A percentile compares a stretch with the other conserved stretches of the same genome.
Evolutionary conservation across 2,113 vertebrate genomes (phyloP).

Genomic region (Pristiophorus japonicus): DNA sequence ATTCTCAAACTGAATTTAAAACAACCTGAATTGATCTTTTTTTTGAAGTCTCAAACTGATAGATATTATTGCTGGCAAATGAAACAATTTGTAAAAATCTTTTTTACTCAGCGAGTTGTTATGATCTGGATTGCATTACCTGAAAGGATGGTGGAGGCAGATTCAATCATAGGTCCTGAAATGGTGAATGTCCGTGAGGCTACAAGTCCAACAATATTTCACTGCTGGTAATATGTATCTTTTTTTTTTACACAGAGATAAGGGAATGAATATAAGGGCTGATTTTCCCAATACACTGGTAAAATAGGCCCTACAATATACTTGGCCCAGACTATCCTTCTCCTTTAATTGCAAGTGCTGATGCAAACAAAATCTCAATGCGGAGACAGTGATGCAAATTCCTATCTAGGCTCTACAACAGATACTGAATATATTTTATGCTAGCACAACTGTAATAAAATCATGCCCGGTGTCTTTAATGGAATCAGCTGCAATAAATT

Average conservation of each 20-base stretch:
- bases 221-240: not conserved
- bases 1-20: not conserved
- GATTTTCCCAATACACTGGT: not conserved
- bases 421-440: not conserved
- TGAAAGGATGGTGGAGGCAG: not conserved
- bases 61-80: not conserved
- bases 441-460: slow-evolving; percentile 2
- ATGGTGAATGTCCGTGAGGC: not conserved
- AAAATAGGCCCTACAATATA: not conserved
- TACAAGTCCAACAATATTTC: not conserved
- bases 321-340: not conserved
- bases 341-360: not conserved
- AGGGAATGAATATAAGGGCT: not conserved
- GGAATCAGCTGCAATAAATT: slow-evolving; percentile 9
- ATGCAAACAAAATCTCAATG: not conserved
- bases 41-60: not conserved
- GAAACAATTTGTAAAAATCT: not conserved
- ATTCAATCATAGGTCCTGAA: not conserved
- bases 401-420: not conserved
- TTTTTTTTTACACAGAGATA: not conserved
- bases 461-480: not conserved
- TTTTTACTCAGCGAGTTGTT: not conserved
- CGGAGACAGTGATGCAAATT: not conserved
- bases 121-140: not conserved
- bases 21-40: not conserved